Evolutionary conservation across 2,888 invertebrate genomes (phyloP).

Genomic region (Poecilobothrus nobilitatus): DNA sequence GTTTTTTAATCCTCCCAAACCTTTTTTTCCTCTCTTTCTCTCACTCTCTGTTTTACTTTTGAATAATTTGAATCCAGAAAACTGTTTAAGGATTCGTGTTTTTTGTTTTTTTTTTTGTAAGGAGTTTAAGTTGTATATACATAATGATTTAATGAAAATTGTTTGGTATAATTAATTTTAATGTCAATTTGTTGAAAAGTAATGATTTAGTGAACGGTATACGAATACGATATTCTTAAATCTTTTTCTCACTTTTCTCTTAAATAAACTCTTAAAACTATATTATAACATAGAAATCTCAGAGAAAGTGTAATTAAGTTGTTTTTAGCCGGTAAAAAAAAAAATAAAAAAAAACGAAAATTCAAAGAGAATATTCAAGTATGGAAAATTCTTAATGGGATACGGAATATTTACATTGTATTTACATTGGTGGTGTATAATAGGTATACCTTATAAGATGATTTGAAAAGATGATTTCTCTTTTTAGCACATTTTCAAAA

Average conservation of each 20-base stretch:
- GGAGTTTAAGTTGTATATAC: not conserved
- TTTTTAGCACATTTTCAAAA: too few relatives aligned
- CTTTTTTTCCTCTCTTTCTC: too few relatives aligned
- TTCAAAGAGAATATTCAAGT: not conserved
- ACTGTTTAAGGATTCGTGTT: too few relatives aligned
- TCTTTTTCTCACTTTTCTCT: not conserved
- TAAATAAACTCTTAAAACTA: not conserved
- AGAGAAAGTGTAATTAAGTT: not conserved
- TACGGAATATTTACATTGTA: too few relatives aligned
- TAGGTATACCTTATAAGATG: too few relatives aligned
- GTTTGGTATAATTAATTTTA: constrained; percentile 1
- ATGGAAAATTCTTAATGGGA: too few relatives aligned
- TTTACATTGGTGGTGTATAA: too few relatives aligned
- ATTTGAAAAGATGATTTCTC: too few relatives aligned
- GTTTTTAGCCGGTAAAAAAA: not conserved
- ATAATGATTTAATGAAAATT: constrained; percentile 6
- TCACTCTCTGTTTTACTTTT: too few relatives aligned
- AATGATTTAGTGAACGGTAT: not conserved
- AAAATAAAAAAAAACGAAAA: not conserved
- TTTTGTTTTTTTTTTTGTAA: not conserved
- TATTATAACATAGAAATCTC: not conserved
- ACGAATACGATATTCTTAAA: not conserved
- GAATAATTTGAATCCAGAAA: too few relatives aligned
- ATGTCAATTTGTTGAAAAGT: not conserved
- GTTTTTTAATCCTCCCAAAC: too few relatives aligned